phyloP scores from a whole-genome alignment of 2,113 vertebrate species.

The Mesitornis unicolor region DNA sequence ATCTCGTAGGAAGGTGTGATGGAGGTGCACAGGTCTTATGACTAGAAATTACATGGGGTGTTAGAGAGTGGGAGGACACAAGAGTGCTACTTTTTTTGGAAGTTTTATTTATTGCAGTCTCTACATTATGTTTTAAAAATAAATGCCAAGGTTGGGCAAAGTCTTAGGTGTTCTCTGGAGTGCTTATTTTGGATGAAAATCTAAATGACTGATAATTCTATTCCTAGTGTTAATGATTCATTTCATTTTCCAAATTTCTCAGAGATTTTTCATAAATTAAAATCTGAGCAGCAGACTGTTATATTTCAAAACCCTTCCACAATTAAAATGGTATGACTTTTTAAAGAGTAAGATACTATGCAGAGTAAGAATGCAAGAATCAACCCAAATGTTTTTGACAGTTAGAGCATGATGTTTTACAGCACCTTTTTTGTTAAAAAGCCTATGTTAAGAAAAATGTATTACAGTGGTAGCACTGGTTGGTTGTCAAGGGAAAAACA shows the following conservation, averaged over 20 bases:
- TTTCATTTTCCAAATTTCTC: slow-evolving; percentile 23
- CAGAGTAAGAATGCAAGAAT: neutral
- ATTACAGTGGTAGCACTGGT: neutral
- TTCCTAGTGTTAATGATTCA: slow-evolving; percentile 32
- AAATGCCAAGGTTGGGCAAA: neutral
- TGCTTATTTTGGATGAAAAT: slow-evolving; percentile 4
- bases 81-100: slow-evolving; percentile 38
- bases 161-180: neutral
- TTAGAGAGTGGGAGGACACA: slow-evolving; percentile 54
- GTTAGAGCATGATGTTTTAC: neutral
- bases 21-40: slow-evolving; percentile 31
- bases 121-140: slow-evolving; percentile 38
- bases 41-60: slow-evolving; percentile 55
- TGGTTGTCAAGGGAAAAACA: neutral
- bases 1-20: slow-evolving; percentile 50
- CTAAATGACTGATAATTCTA: slow-evolving; percentile 24
- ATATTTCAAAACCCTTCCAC: neutral
- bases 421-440: neutral
- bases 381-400: slow-evolving; percentile 38
- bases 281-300: neutral
- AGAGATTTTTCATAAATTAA: slow-evolving; percentile 10
- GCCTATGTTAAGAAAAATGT: neutral
- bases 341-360: neutral
- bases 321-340: slow-evolving; percentile 1
- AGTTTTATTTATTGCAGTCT: slow-evolving; percentile 35